Evolutionary conservation across 2,888 invertebrate genomes (phyloP), one percentile per base, ranked within the genome.

Genomic region (Lamellibrachia columna): DNA sequence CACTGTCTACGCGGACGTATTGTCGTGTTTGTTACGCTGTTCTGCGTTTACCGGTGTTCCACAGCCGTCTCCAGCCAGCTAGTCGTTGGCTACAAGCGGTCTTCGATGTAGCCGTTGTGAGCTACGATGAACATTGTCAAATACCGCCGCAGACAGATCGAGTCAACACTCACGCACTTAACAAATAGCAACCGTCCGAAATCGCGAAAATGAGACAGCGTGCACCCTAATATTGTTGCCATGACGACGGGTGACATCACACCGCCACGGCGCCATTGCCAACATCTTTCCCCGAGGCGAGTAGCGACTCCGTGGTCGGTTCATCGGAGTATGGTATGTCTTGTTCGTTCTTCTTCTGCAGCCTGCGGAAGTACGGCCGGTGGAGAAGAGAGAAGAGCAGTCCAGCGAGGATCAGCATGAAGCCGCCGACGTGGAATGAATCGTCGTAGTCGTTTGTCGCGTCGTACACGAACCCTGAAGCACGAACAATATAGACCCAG

Each of bases 371-470:
- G 94, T 95, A 95, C 7, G 96, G 96, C 15, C 95, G 92, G 91
- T 95, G 95, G 6, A 96, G 94, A 91, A 96, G 93, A 94, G 96
- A 97, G 95, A 98, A 99, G 52, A 98, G 98, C 40, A 98, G 95
- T 0, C 99, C 98, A 15, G 99, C 98, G 9, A 98, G 96, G 55
- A 98, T 97, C 97, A 99, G 98, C 96, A 99, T 98, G 0, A 97
- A 98, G 4, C 98, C 98, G 3, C 99, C 99, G 97, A 99, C 98
- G 96, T 98, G 98, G 97, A 99, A 99, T 15, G 99, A 98, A 90
- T 98, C 97, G 96, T 98, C 98, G 96, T 99, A 99, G 94, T 98
- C 98, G 94, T 97, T 96, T 0, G 99, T 99, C 2, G 98, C 97
- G 96, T 99, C 99, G 96, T 98, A 99, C 53, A 99, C 98, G 53